A percentile compares a stretch with the other conserved stretches of the same genome.
Evolutionary conservation across 2,113 vertebrate genomes (phyloP).

Genomic region (Natator depressus): DNA sequence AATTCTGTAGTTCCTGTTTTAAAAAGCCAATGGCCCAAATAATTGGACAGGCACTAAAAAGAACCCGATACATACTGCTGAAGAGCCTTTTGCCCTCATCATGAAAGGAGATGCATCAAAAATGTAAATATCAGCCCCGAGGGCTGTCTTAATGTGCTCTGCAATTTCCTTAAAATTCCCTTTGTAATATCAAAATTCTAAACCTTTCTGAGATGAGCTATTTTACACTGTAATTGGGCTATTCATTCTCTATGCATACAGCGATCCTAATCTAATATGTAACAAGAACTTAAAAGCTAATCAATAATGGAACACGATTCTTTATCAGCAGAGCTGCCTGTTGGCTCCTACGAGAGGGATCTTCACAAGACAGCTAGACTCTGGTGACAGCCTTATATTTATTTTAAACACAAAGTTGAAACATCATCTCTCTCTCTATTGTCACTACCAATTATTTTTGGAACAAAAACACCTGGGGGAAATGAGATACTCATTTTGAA

Average conservation of each 20-base stretch:
- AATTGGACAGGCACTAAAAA: neutral
- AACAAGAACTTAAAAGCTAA: conserved; percentile 81
- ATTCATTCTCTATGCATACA: conserved; percentile 71
- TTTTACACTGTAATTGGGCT: conserved; percentile 68
- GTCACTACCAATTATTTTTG: conserved; percentile 80
- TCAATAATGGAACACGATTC: conserved; percentile 79
- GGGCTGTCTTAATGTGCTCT: conserved; percentile 49
- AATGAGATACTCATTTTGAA: conserved; percentile 70
- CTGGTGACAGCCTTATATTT: conserved; percentile 79
- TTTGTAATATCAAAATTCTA: conserved; percentile 37
- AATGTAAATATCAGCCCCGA: conserved; percentile 46
- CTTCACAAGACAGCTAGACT: conserved; percentile 50
- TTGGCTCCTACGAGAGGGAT: conserved; percentile 68
- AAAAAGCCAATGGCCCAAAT: neutral
- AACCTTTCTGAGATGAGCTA: conserved; percentile 65
- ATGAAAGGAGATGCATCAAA: conserved; percentile 44
- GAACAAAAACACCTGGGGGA: conserved; percentile 55
- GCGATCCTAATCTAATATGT: conserved; percentile 77
- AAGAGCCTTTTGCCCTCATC: neutral
- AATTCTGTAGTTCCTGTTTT: neutral
- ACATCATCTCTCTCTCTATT: conserved; percentile 76
- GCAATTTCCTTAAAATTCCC: conserved; percentile 67
- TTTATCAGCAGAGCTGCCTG: conserved; percentile 65
- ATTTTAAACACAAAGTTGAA: conserved; percentile 78
- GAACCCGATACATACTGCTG: neutral